Base-by-base conservation (phyloP, 1,140 invertebrate genomes). In the Drosophila orena region DNA sequence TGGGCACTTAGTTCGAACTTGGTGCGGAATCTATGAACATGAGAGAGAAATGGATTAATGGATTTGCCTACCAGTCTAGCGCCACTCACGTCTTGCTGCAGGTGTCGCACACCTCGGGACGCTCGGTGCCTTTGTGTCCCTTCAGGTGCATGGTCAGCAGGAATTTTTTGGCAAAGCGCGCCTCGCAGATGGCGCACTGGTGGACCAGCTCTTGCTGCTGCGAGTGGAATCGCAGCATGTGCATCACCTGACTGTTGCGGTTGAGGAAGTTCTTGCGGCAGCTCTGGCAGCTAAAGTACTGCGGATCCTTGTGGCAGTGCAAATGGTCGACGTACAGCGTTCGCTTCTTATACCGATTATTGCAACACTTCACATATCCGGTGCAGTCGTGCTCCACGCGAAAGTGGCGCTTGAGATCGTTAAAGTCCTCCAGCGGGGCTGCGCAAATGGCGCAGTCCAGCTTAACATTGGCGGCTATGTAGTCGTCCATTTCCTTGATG, bases 81-180 rank as follows among this genome's bases (percentile, higher is more conserved):
- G 22, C 17, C 24, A 79, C 77, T 62, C 46, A 90, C 88, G 79
- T 71, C 42, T 90, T 90, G 56, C 52, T 46, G 49, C 90, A 91
- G 35, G 75, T 66, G 10, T 81, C 73, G 38, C 90, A 91, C 20
- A 68, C 58, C 20, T 91, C 86, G 11, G 88, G 42, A 4, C 91
- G 83, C 37, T 88, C 86, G 15, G 83, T 73, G 35, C 77, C 79
- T 50, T 90, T 88, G 70, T 91, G 89, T 0, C 65, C 73, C 43
- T 89, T 91, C 7, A 84, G 62, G 61, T 91, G 88, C 79, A 84
- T 91, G 3, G 89, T 91, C 14, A 91, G 65, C 2, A 91, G 60
- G 46, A 84, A 91, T 40, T 89, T 83, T 22, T 91, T 91, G 42
- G 88, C 89, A 17, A 91, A 91, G 2, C 80, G 80, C n/a, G 90